A percentile compares a stretch with the other conserved stretches of the same genome.
phyloP scores from a whole-genome alignment of 1,140 invertebrate species.

The Drosophila cardini region DNA sequence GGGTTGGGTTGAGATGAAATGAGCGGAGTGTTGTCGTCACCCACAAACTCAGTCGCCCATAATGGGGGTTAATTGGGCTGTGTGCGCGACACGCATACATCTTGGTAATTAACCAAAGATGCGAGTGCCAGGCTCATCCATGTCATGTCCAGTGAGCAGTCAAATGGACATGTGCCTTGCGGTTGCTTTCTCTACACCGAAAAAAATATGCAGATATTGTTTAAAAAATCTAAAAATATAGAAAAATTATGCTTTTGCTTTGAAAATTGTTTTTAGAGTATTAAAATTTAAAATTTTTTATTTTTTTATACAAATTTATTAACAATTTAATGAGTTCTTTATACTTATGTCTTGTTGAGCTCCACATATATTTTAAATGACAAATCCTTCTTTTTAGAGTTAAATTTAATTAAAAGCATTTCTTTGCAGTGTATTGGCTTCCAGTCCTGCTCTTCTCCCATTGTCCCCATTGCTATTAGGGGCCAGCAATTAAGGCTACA shows the following conservation, averaged over 20 bases:
- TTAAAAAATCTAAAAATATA: too few relatives aligned
- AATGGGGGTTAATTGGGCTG: conserved; percentile 85
- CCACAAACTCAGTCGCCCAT: conserved; percentile 64
- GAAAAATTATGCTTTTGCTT: too few relatives aligned
- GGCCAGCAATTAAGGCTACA: conserved; percentile 21
- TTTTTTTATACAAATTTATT: too few relatives aligned
- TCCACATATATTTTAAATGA: too few relatives aligned
- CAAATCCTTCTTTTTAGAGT: too few relatives aligned
- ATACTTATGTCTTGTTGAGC: too few relatives aligned
- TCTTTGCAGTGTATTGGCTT: too few relatives aligned
- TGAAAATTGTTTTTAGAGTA: too few relatives aligned
- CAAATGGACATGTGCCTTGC: conserved; percentile 18
- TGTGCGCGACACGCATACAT: conserved; percentile 84
- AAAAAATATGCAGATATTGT: too few relatives aligned
- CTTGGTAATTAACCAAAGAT: conserved; percentile 82
- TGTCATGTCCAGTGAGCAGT: conserved; percentile 5
- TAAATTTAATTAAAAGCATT: too few relatives aligned
- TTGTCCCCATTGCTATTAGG: not conserved
- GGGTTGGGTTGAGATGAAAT: conserved; percentile 1
- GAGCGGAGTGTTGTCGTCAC: conserved; percentile 32
- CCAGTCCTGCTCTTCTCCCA: not conserved
- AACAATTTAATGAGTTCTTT: too few relatives aligned
- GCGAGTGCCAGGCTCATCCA: conserved; percentile 43
- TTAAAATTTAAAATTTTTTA: too few relatives aligned
- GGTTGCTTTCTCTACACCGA: conserved; percentile 7